Evolutionary conservation across 1,140 invertebrate genomes (phyloP).

Genomic region (Harpegnathos saltator): DNA sequence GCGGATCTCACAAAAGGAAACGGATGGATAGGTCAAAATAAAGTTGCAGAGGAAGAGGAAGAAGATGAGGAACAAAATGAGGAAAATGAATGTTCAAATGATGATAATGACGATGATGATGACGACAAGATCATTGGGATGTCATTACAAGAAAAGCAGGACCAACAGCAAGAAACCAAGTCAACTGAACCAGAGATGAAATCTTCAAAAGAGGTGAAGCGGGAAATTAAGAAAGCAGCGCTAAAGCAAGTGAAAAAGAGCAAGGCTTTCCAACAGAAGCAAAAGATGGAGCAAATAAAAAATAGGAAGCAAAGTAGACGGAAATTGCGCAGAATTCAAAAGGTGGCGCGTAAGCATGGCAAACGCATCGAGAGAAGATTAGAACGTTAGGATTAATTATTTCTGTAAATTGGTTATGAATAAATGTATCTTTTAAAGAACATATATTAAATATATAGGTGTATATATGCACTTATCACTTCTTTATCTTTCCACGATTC

Average conservation of each 20-base stretch:
- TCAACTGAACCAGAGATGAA: conserved; percentile 79
- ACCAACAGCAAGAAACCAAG: conserved; percentile 62
- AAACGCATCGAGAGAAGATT: conserved; percentile 52
- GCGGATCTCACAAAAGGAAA: conserved; percentile 88
- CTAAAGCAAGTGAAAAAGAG: conserved; percentile 90
- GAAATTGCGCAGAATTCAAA: conserved; percentile 56
- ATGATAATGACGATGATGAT: conserved; percentile 74
- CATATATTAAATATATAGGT: background rate
- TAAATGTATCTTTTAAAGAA: conserved; percentile 61
- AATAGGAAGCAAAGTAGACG: conserved; percentile 73
- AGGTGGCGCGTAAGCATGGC: conserved; percentile 16
- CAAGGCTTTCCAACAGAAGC: conserved; percentile 91
- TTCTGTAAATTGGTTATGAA: conserved; percentile 23
- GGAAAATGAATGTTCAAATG: conserved; percentile 78
- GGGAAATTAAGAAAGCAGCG: conserved; percentile 88
- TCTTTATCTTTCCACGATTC: conserved; percentile 48
- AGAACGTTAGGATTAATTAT: conserved; percentile 3
- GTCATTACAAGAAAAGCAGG: conserved; percentile 84
- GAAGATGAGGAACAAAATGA: conserved; percentile 82
- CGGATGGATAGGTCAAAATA: conserved; percentile 90
- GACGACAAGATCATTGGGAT: conserved; percentile 86
- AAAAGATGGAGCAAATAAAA: conserved; percentile 87
- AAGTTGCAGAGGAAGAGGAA: conserved; percentile 85
- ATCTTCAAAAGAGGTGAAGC: conserved; percentile 89
- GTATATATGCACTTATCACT: conserved; percentile 51